These are phyloP conservation scores for Sebastes diaconus DNA, from an alignment of 2,797 vertebrate species.

Conservation along the genomic window DNA sequence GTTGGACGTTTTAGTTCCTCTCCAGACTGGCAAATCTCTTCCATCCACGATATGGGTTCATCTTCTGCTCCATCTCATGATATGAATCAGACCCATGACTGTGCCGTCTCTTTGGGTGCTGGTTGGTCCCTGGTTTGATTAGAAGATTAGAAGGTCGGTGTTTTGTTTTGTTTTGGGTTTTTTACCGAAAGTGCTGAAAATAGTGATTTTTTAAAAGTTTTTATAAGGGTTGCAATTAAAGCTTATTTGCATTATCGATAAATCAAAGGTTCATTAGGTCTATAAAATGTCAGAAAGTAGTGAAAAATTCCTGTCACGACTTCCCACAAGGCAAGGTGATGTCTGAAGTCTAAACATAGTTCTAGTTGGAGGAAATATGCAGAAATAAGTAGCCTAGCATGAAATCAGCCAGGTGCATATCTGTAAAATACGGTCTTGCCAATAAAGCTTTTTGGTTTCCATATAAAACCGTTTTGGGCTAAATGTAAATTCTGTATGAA, in stretches of 20 bases:
- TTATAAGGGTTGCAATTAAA: not conserved
- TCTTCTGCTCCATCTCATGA: slow-evolving; percentile 23
- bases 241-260: not conserved
- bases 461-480: too few relatives aligned
- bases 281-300: not conserved
- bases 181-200: not conserved
- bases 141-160: not conserved
- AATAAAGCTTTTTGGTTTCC: too few relatives aligned
- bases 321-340: not conserved
- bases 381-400: too few relatives aligned
- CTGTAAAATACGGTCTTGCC: too few relatives aligned
- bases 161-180: not conserved
- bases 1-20: slow-evolving; percentile 36
- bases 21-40: slow-evolving; percentile 30
- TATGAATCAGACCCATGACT: slow-evolving; percentile 9
- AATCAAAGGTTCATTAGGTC: not conserved
- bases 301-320: not conserved
- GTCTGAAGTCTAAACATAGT: not conserved
- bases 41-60: slow-evolving; percentile 22
- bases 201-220: not conserved
- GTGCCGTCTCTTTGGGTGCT: not conserved
- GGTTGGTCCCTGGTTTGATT: not conserved
- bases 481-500: too few relatives aligned
- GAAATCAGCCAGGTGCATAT: too few relatives aligned
- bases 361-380: too few relatives aligned